Percentiles rank a stretch among this genome's conserved stretches.
Evolutionary conservation across 2,797 vertebrate genomes (phyloP).

Genomic region (Syndactyla subalaris): DNA sequence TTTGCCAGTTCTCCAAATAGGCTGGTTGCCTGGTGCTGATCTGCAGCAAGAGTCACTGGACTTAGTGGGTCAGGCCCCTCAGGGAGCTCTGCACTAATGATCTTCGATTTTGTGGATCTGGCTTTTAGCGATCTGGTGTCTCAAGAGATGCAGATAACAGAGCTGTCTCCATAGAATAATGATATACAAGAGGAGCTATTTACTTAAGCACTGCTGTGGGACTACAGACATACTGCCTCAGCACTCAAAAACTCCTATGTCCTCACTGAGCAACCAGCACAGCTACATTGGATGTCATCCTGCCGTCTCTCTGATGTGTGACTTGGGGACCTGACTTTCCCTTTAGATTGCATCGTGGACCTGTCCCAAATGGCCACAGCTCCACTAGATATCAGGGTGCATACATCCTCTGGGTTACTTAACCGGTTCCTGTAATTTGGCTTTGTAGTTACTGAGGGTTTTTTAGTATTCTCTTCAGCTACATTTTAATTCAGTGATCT

Average conservation of each 20-base stretch:
- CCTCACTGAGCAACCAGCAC: background rate
- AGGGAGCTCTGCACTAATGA: background rate
- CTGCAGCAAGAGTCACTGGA: background rate
- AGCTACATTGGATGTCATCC: background rate
- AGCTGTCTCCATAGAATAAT: background rate
- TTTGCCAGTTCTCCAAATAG: background rate
- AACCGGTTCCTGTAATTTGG: background rate
- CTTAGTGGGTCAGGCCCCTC: background rate
- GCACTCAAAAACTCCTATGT: background rate
- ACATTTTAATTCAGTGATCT: background rate
- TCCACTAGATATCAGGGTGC: background rate
- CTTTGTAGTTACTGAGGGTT: background rate
- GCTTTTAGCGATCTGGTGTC: background rate
- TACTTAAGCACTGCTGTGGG: accelerated
- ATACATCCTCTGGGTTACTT: background rate
- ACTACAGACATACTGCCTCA: background rate
- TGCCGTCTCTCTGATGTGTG: background rate
- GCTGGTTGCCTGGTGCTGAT: background rate
- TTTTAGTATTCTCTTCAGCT: background rate
- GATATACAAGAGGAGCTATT: background rate
- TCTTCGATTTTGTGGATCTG: background rate
- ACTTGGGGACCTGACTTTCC: background rate
- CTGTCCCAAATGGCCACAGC: background rate
- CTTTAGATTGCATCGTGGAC: background rate
- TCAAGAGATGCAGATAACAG: accelerated